Base-by-base conservation (phyloP, 92 coral and sea anemone genomes). In the Parazoanthus atlanticus region DNA sequence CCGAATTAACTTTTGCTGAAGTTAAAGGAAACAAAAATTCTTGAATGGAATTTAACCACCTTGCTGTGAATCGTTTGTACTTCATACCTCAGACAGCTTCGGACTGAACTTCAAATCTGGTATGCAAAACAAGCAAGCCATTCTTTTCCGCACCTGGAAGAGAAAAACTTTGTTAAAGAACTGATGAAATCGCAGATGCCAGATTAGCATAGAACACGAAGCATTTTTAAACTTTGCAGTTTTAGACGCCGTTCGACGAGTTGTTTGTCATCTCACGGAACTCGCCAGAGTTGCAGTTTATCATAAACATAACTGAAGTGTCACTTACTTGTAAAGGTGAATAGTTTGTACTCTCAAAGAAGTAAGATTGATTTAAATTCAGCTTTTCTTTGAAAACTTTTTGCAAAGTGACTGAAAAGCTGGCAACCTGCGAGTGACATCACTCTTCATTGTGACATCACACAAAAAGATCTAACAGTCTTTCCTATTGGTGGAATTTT, bases 401-500 rank as follows among this genome's bases (percentile, higher is more conserved):
- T 72, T 73, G 41, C 41, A 31, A 31, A 73, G 46, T 31, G 78
- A 49, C 2, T 13, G 40, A 73, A 73, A 73, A 73, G 78, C 78
- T 19, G 46, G 78, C 78, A 73, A 73, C 78, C 38, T 49, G 56
- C 56, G 56, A 49, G 56, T 49, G 56, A 73, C 78, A 73, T 73
- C 78, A 73, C 78, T 73, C 46, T 73, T 19, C 78, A 31, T 73
- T 73, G 78, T 73, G 78, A 73, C 78, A 73, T 73, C 78, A 73
- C 78, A 73, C 43, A 33, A n/a, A n/a, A n/a, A n/a, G n/a, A 15
- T 33, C 78, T 73, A 31, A 73, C 78, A 13, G 78, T 25, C 43
- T 73, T 73, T 73, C 17, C 78, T 31, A 73, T 73, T 73, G 78
- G 78, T 28, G 78, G 78, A 73, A 73, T 73, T 31, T 29, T 73